phyloP scores from a whole-genome alignment of 2,797 vertebrate genomes.

The Eidolon dupreanum region DNA sequence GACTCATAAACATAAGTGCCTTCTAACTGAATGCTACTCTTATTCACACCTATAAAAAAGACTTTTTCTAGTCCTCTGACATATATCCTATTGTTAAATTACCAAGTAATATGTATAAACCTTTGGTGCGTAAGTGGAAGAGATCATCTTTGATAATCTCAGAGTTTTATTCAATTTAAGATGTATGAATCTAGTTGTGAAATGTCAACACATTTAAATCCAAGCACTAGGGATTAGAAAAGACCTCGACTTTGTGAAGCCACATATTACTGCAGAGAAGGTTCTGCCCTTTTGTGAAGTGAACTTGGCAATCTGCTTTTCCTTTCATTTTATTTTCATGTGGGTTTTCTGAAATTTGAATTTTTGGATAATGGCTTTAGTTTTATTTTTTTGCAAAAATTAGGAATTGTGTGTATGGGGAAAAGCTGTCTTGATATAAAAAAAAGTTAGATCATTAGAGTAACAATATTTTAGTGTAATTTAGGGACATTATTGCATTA shows the following conservation, averaged over 20 bases:
- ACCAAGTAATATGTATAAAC: slow-evolving; percentile 53
- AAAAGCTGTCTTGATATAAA: slow-evolving; percentile 66
- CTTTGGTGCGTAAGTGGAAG: slow-evolving; percentile 46
- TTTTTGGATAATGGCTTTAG: slow-evolving; percentile 53
- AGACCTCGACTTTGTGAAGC: slow-evolving; percentile 46
- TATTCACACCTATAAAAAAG: slow-evolving; percentile 31
- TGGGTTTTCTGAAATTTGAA: slow-evolving; percentile 66
- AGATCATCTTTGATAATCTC: slow-evolving; percentile 65
- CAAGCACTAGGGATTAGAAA: slow-evolving; percentile 63
- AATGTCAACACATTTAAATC: slow-evolving; percentile 74
- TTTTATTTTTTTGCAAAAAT: slow-evolving; percentile 67
- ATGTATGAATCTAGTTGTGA: slow-evolving; percentile 63
- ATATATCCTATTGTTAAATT: slow-evolving; percentile 50
- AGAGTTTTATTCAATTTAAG: slow-evolving; percentile 67
- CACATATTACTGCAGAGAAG: slow-evolving; percentile 53
- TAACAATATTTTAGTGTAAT: slow-evolving; percentile 67
- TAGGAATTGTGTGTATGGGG: slow-evolving; percentile 49
- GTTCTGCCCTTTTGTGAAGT: slow-evolving; percentile 56
- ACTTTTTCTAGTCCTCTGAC: slow-evolving; percentile 45
- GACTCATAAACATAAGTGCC: not conserved
- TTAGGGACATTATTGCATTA: slow-evolving; percentile 76
- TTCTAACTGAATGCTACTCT: not conserved
- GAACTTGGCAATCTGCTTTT: slow-evolving; percentile 67
- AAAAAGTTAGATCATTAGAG: slow-evolving; percentile 35
- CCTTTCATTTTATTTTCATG: slow-evolving; percentile 62